Evolutionary conservation across 2,797 vertebrate genomes (phyloP).

Genomic region (Mormyrus hasselquistii): DNA sequence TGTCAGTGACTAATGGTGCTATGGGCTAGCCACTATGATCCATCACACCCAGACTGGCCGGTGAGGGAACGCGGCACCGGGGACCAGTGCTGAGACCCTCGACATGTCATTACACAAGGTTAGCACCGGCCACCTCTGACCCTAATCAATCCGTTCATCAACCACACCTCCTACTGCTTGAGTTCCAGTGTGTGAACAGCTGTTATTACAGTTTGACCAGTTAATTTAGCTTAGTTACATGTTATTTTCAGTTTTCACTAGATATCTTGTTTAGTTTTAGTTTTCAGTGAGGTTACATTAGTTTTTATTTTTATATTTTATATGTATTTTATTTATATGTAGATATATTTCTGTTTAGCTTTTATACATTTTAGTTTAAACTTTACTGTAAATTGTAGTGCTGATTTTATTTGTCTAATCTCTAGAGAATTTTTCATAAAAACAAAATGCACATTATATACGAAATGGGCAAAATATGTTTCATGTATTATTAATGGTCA

Average conservation of each 20-base stretch:
- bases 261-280: background rate
- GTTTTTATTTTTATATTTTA: background rate
- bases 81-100: constrained; percentile 73
- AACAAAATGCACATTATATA: background rate
- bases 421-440: background rate
- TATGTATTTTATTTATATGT: background rate
- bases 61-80: constrained; percentile 61
- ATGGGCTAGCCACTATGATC: constrained; percentile 89
- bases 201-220: background rate
- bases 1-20: constrained; percentile 95
- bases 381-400: background rate
- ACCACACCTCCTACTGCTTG: constrained; percentile 33
- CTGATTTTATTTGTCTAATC: background rate
- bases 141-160: constrained; percentile 65
- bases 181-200: background rate
- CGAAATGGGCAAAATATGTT: background rate
- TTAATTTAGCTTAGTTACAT: background rate
- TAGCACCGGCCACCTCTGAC: constrained; percentile 66
- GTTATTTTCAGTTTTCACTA: background rate
- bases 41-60: constrained; percentile 82
- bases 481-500: background rate
- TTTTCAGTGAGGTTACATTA: background rate
- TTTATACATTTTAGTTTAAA: background rate
- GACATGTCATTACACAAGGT: constrained; percentile 88
- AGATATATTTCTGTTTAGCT: background rate